phyloP scores from a whole-genome alignment of 2,797 vertebrate genomes.

The Sylvilagus floridanus region DNA sequence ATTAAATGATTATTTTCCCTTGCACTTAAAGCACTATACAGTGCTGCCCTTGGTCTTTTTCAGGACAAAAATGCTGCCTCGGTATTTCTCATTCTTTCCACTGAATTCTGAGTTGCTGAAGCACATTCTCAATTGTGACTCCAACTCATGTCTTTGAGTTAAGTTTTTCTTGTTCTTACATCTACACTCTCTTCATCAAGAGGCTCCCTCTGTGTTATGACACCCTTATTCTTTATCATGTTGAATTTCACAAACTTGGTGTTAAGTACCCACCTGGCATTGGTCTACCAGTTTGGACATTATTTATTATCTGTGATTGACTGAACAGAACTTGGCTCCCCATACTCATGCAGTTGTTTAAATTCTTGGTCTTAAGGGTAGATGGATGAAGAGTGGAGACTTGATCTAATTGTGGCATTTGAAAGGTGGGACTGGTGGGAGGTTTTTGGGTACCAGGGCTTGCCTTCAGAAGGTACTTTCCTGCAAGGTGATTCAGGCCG shows the following conservation, averaged over 20 bases:
- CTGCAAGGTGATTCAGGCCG: no score
- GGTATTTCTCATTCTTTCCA: not conserved
- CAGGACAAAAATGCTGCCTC: not conserved
- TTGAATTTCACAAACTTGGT: not conserved
- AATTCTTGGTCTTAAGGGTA: no score
- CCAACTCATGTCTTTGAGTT: not conserved
- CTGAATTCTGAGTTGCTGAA: not conserved
- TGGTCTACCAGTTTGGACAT: not conserved
- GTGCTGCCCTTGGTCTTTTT: not conserved
- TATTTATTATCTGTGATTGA: not conserved
- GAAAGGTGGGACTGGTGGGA: no score
- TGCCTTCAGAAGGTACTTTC: no score
- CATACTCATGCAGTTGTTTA: no score
- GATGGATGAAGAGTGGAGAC: no score
- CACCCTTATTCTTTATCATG: not conserved
- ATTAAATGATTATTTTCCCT: not conserved
- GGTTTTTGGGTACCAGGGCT: no score
- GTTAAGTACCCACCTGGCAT: not conserved
- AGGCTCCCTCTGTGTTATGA: not conserved
- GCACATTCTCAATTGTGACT: not conserved
- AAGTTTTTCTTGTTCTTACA: not conserved
- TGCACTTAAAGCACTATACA: not conserved
- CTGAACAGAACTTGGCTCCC: no score
- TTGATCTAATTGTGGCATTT: no score
- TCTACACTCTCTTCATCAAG: not conserved